Evolutionary conservation across 1,140 invertebrate genomes (phyloP), one percentile per base, ranked within the genome.

Genomic region (Psix sp.): DNA sequence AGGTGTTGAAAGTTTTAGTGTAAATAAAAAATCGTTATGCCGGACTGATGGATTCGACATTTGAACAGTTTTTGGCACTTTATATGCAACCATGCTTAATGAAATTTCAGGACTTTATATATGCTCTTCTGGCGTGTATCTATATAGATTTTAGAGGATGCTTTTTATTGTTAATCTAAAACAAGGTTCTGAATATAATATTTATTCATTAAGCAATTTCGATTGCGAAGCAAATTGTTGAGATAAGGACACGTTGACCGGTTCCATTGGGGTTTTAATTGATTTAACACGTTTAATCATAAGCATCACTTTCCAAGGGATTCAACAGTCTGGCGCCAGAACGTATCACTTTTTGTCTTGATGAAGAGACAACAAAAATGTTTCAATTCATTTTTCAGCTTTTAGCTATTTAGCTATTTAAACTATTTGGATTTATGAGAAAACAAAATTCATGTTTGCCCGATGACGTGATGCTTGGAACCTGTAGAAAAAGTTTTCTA

Each of bases 231-330:
- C 63, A 57, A 57, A 68, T 68, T 76, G 77, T 77, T 65, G 56
- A 77, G 72, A 76, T 77, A 76, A 77, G 52, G 40, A 67, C 38
- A 60, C 45, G 56, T 63, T 57, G 75, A 75, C 54, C 59, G 65
- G 60, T 66, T 73, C 67, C 33, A 60, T 77, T 79, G 74, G 77
- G 68, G 62, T 79, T 75, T 79, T 79, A 79, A 79, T 79, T 77
- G 72, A 79, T 77, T 77, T 76, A 79, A 77, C 73, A 74, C 76
- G 73, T 77, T 68, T 68, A 70, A 62, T 65, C 63, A 66, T 77
- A 77, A 70, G 60, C 63, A 76, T 76, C 74, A 66, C 62, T 62
- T 62, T 76, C 49, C 62, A 54, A 68, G 51, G 72, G 74, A 76
- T 76, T 76, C 74, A 67, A 76, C 67, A 70, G 60, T 72, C 74